Conservation (phyloP, 2,888 invertebrate species). For the Sinotaia quadrata region DNA sequence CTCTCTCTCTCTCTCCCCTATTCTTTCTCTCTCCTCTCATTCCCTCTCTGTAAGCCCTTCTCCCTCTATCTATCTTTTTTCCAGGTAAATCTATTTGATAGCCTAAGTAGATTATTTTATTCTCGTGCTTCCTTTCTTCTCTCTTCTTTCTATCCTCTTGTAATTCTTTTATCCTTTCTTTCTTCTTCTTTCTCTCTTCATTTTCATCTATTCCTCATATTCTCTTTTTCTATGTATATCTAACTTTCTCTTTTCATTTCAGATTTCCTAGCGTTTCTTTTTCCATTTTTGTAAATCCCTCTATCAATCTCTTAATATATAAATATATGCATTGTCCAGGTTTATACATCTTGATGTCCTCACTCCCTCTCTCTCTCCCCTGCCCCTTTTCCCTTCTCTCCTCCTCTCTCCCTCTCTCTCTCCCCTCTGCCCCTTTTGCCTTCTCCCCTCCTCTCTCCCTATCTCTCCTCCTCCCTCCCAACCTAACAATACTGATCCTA, state of each 20-base stretch:
- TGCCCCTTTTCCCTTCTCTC: not conserved
- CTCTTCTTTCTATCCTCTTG: not conserved
- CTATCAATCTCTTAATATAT: too few species aligned
- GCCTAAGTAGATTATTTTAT: not conserved
- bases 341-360: too few species aligned
- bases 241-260: too few species aligned
- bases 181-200: not conserved
- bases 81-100: not conserved
- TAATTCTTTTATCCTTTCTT: not conserved
- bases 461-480: not conserved
- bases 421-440: not conserved
- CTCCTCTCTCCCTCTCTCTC: not conserved
- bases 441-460: not conserved
- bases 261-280: too few species aligned
- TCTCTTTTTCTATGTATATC: too few species aligned
- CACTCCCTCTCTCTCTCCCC: not conserved
- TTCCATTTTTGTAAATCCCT: too few species aligned
- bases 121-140: not conserved
- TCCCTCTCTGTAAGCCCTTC: too few species aligned
- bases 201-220: not conserved
- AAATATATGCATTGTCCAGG: too few species aligned
- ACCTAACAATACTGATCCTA: too few species aligned
- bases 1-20: too few species aligned
- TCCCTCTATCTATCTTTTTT: not conserved
- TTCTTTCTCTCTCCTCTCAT: too few species aligned